These are phyloP conservation scores for Ooceraea biroi DNA, from an alignment of 1,140 invertebrate species.

Conservation along the genomic window DNA sequence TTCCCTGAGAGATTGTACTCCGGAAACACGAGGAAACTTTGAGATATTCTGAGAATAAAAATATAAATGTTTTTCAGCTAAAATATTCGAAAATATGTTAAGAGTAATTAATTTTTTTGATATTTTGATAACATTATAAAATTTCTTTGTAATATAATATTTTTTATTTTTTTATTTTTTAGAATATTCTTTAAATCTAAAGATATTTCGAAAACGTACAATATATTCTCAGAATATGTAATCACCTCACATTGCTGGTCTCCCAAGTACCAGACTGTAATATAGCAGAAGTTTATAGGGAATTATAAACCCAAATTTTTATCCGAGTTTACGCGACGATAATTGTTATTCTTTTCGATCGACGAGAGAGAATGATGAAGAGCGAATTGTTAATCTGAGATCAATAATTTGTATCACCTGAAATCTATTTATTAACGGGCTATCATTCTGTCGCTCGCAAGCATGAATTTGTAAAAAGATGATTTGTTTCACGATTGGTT, in stretches of 20 bases:
- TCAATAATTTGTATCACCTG: conserved; percentile 15
- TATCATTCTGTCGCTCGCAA: conserved; percentile 35
- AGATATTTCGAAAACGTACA: not conserved
- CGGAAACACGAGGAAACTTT: not conserved
- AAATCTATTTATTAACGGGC: conserved; percentile 71
- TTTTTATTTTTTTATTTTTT: no score
- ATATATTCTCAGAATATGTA: conserved; percentile 41
- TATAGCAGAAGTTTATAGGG: conserved; percentile 41
- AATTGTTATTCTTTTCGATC: conserved; percentile 35
- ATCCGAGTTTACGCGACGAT: conserved; percentile 26
- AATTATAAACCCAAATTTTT: conserved; percentile 51
- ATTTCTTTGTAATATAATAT: no score
- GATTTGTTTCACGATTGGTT: conserved; percentile 29
- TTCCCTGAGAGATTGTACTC: not conserved
- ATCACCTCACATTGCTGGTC: conserved; percentile 28
- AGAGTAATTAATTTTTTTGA: not conserved
- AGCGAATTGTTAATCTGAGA: conserved; percentile 28
- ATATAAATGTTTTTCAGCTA: not conserved
- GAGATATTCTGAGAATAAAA: conserved; percentile 47
- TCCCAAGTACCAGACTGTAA: conserved; percentile 55
- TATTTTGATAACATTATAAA: no score
- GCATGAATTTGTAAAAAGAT: conserved; percentile 70
- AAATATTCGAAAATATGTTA: not conserved
- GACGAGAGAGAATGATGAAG: not conserved
- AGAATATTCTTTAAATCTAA: not conserved